Evolutionary conservation across 2,888 invertebrate species (phyloP), one percentile per base, ranked within the genome.

Genomic region (Helobdella robusta): DNA sequence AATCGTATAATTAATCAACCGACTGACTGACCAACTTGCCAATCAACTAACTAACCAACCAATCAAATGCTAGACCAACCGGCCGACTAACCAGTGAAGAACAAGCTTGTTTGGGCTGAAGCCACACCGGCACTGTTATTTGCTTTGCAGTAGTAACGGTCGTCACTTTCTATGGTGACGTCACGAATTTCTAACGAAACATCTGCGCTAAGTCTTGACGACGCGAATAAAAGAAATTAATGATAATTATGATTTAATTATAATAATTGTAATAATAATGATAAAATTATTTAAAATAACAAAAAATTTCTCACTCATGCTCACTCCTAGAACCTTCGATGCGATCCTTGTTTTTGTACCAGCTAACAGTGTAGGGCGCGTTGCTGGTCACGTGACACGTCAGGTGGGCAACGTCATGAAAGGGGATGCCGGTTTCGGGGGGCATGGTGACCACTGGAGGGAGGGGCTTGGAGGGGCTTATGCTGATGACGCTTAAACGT

Each of bases 401-500:
- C 1, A 87, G 73, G 0, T 79, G 79, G 3, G 84, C 81, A 1
- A 82, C 78, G 34, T 82, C 77, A 71, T 83, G 82, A 1, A 81
- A 76, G 61, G 78, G 81, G 0, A 77, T 78, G 60, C 69, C 71
- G 0, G 75, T 76, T 71, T 79, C 77, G 64, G 76, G 72, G 0
- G 78, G 75, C 67, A 82, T 81, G 32, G 76, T 78, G n/a, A 85
- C 77, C 59, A 80, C 81, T 0, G 86, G 85, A n/a, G 80, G 77
- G 73, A 81, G 83, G 70, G 85, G 84, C 15, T 79, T 70, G 66
- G 85, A 83, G 0, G 85, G 81, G 70, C 84, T 84, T 35, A 87
- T 83, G 18, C 86, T 86, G 0, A 86, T 86, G 0, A 85, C 82
- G 0, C 86, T 84, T 0, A 85, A 82, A 71, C 87, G 80, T 68